Evolutionary conservation across 1,140 invertebrate genomes (phyloP), one percentile per base, ranked within the genome.

Genomic region (Drosophila lowei): DNA sequence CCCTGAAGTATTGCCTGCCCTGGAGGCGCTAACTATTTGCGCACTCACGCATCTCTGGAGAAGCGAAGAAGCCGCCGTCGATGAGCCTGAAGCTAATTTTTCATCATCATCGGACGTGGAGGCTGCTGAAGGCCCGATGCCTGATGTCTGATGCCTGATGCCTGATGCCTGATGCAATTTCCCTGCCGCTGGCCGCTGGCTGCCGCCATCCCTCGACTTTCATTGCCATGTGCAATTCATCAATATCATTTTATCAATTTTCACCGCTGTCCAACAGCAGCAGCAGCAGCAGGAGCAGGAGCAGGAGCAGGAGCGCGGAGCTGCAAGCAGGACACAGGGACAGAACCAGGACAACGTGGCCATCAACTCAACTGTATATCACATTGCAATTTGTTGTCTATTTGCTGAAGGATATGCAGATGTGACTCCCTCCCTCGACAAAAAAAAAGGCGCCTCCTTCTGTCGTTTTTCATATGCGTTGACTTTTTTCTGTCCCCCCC

Each of bases 201-300:
- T 72, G 11, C 34, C 11, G 34, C 57, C 21, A 8, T 15, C 21
- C n/a, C 50, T 11, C 44, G 15, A 72, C 72, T 83, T 83, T 70
- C 74, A 72, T 59, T 79, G 83, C 81, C 64, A 88, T 86, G 74
- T 86, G 86, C 86, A 90, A 90, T 90, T 90, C 86, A 90, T 90
- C 86, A 90, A 90, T 90, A 90, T 90, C 86, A 86, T 90, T 90
- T 89, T 89, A 89, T 89, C 85, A 89, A 89, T 89, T 89, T 90
- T 83, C 86, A 79, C 78, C 78, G 78, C 75, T 88, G 81, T 88
- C 83, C 77, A 86, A 83, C 78, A 68, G 63, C 44, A 71, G 66
- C 57, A 66, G 21, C 21, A 15, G 25, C 43, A 46, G 30, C 8
- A 9, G n/a, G n/a, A n/a, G 59, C 44, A 65, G 62, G 65, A 67